phyloP scores from a whole-genome alignment of 1,140 invertebrate species.

The Orussus abietinus region DNA sequence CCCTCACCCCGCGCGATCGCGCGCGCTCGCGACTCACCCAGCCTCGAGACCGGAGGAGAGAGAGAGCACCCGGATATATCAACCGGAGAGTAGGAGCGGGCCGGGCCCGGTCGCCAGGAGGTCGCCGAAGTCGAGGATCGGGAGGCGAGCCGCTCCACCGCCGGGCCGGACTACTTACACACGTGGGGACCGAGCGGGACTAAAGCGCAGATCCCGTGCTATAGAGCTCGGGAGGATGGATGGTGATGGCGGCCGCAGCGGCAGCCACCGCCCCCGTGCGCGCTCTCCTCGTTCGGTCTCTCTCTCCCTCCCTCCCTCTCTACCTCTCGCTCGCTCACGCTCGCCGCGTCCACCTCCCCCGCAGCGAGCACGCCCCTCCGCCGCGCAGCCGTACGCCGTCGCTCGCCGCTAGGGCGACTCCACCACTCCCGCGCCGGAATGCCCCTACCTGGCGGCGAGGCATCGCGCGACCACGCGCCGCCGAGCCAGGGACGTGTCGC shows the following conservation, averaged over 20 bases:
- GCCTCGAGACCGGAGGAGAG: too few species aligned
- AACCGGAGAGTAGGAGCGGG: too few species aligned
- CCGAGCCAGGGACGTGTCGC: too few species aligned
- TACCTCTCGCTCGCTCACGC: not conserved
- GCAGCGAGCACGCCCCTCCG: slow-evolving; percentile 3
- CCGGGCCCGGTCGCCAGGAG: not conserved
- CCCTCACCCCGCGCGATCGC: too few species aligned
- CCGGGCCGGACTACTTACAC: too few species aligned
- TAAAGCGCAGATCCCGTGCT: too few species aligned
- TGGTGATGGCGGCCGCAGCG: slow-evolving; percentile 45
- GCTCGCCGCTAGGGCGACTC: slow-evolving; percentile 13
- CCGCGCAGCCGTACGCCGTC: too few species aligned
- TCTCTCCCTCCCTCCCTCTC: slow-evolving; percentile 16
- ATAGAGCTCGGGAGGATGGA: slow-evolving; percentile 34
- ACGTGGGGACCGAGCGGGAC: not conserved
- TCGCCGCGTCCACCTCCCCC: slow-evolving; percentile 9
- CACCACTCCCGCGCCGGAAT: slow-evolving; percentile 8
- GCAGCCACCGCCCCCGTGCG: slow-evolving; percentile 36
- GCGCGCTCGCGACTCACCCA: too few species aligned
- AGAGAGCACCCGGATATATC: too few species aligned
- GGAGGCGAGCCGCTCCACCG: too few species aligned
- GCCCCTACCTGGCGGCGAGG: too few species aligned
- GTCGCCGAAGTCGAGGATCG: not conserved
- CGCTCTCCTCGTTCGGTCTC: slow-evolving; percentile 42
- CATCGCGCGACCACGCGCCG: too few species aligned